Evolutionary conservation across 2,113 vertebrate genomes (phyloP).

Genomic region (Australoheros scitulus): DNA sequence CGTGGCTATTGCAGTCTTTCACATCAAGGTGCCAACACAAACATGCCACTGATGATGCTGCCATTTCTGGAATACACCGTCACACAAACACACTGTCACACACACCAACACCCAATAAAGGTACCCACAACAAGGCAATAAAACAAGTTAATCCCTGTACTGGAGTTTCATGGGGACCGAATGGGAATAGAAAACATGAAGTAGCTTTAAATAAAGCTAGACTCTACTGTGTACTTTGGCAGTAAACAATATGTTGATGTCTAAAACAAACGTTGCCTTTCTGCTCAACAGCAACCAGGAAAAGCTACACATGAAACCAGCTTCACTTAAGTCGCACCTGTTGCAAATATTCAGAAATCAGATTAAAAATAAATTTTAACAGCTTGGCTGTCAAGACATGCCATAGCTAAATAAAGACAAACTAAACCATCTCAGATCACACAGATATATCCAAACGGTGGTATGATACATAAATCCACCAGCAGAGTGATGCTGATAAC

Average conservation of each 20-base stretch:
- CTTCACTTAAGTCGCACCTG: conserved; percentile 6
- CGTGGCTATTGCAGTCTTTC: conserved; percentile 40
- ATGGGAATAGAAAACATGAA: neutral
- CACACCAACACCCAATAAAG: conserved; percentile 38
- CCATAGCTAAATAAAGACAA: neutral
- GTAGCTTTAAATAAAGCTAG: neutral
- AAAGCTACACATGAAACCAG: neutral
- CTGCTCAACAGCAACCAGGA: neutral
- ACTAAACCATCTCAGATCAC: neutral
- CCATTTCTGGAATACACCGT: conserved; percentile 65
- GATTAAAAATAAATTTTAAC: neutral
- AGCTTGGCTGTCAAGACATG: neutral
- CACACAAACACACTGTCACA: conserved; percentile 44
- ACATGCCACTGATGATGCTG: conserved; percentile 59
- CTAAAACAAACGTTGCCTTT: neutral
- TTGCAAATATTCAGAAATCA: conserved; percentile 16
- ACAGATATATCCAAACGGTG: neutral
- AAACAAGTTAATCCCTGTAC: conserved; percentile 27
- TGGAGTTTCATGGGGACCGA: neutral
- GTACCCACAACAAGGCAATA: conserved; percentile 29
- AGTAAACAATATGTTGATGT: neutral
- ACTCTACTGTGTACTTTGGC: neutral
- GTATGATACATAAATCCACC: neutral
- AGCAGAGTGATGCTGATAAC: neutral
- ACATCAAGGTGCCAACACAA: conserved; percentile 65